Evolutionary conservation across 2,888 invertebrate genomes (phyloP).

Genomic region (Oeneis ivallda): DNA sequence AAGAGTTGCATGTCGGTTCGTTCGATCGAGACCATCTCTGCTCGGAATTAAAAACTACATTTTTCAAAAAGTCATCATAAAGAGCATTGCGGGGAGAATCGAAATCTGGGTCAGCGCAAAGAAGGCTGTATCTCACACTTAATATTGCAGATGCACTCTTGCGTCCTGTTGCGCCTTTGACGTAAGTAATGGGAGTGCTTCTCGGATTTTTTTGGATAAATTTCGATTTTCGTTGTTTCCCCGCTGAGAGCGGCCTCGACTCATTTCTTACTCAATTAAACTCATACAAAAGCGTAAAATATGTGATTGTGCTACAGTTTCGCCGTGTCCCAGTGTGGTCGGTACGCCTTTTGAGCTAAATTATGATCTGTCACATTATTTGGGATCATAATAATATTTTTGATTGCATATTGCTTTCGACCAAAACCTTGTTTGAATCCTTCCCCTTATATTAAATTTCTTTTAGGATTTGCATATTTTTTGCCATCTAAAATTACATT

Average conservation of each 20-base stretch:
- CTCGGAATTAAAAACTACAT: conserved; percentile 76
- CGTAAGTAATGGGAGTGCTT: conserved; percentile 76
- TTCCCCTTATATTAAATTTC: conserved; percentile 37
- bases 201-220: conserved; percentile 72
- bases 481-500: conserved; percentile 41
- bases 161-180: conserved; percentile 66
- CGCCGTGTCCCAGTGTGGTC: conserved; percentile 53
- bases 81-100: conserved; percentile 66
- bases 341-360: conserved; percentile 65
- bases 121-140: conserved; percentile 77
- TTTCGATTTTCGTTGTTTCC: conserved; percentile 76
- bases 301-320: conserved; percentile 77
- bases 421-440: conserved; percentile 46
- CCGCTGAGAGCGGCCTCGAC: conserved; percentile 68
- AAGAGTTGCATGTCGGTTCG: conserved; percentile 64
- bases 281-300: conserved; percentile 76
- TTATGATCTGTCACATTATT: conserved; percentile 73
- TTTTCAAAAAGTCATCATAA: conserved; percentile 81
- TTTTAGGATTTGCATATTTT: conserved; percentile 43
- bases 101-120: conserved; percentile 75
- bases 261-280: conserved; percentile 78
- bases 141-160: conserved; percentile 70
- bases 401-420: conserved; percentile 62
- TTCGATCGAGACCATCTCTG: conserved; percentile 63
- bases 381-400: conserved; percentile 73